Base-by-base conservation (phyloP, 2,888 invertebrate genomes). In the Megastigmus dorsalis region DNA sequence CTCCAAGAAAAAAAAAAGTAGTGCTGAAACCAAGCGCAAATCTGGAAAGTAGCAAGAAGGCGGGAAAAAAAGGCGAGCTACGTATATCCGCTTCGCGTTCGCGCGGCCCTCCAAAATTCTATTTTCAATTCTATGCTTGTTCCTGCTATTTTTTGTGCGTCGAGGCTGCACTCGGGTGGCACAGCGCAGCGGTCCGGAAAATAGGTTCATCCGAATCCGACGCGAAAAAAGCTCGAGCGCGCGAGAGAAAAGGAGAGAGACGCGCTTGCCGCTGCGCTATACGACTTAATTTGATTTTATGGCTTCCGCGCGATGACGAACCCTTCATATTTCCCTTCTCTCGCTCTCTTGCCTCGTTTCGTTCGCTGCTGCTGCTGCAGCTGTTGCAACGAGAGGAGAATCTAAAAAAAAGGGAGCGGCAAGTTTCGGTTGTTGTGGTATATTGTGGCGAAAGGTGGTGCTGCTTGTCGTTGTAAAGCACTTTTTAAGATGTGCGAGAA, bases 201-300 rank as follows among this genome's bases (percentile, higher is more conserved):
- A 82, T 82, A 80, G 82, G 83, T 82, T 82, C 83, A 82, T 83
- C 82, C 79, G 83, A 81, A 82, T 82, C 81, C 82, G 78, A 33
- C 10, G 52, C n/a, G 13, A n/a, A n/a, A n/a, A n/a, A n/a, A n/a
- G n/a, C n/a, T n/a, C n/a, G n/a, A n/a, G 43, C 36, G 36, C 41
- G 28, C 33, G 38, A 33, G 43, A 60, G 28, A 60, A 57, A 23
- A 10, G 38, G n/a, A 10, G 9, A 10, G 30, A 38, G 45, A n/a
- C 43, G 45, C n/a, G 26, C 33, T 50, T 41, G 52, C 48, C 67
- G 45, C n/a, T 30, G 45, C n/a, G 26, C 33, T 50, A 41, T 41
- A 55, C 67, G 68, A 45, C 67, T 67, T 68, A 68, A 74, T 74
- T 74, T 63, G 55, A 68, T 74, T 74, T 55, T 36, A 74, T 45